Conservation (phyloP, 2,113 vertebrate species). For the Macquaria australasica region DNA sequence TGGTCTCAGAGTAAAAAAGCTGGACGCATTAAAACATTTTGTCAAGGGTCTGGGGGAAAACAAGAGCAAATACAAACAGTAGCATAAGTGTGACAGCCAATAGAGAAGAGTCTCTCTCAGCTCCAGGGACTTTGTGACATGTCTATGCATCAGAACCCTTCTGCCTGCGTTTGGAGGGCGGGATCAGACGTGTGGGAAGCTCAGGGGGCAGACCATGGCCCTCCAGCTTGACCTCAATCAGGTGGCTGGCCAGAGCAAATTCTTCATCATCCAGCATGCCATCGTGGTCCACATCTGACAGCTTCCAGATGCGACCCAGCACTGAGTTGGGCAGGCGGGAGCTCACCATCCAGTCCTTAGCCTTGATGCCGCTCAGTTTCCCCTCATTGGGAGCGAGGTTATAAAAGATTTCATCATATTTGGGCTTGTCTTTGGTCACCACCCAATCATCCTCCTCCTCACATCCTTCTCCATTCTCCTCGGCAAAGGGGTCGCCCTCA, state of each 20-base stretch:
- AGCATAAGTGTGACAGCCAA: slow-evolving; percentile 46
- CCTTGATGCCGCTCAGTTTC: slow-evolving; percentile 92
- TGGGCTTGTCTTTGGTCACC: slow-evolving; percentile 95
- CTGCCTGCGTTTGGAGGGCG: slow-evolving; percentile 92
- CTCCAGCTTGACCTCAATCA: slow-evolving; percentile 94
- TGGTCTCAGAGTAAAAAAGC: slow-evolving; percentile 43
- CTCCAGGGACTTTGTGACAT: slow-evolving; percentile 1
- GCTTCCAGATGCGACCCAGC: slow-evolving; percentile 94
- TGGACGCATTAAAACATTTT: slow-evolving; percentile 30
- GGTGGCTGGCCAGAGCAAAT: slow-evolving; percentile 93
- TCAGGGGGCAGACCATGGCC: slow-evolving; percentile 91
- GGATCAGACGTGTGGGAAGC: slow-evolving; percentile 90
- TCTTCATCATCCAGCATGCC: slow-evolving; percentile 96
- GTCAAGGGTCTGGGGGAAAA: slow-evolving; percentile 38
- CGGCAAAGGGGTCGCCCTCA: slow-evolving; percentile 85
- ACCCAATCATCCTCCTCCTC: slow-evolving; percentile 91
- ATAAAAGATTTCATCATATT: slow-evolving; percentile 96
- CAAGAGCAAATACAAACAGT: slow-evolving; percentile 54
- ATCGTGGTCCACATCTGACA: slow-evolving; percentile 93
- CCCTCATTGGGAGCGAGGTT: slow-evolving; percentile 91
- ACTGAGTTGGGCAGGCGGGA: slow-evolving; percentile 94
- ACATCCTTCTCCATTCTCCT: slow-evolving; percentile 73
- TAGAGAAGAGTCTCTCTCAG: slow-evolving; percentile 43
- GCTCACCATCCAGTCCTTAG: slow-evolving; percentile 94
- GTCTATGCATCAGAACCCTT: slow-evolving; percentile 89